These are phyloP conservation scores for Philypnodon macrostomus DNA, from an alignment of 2,797 vertebrate genomes.

Conservation along the genomic window DNA sequence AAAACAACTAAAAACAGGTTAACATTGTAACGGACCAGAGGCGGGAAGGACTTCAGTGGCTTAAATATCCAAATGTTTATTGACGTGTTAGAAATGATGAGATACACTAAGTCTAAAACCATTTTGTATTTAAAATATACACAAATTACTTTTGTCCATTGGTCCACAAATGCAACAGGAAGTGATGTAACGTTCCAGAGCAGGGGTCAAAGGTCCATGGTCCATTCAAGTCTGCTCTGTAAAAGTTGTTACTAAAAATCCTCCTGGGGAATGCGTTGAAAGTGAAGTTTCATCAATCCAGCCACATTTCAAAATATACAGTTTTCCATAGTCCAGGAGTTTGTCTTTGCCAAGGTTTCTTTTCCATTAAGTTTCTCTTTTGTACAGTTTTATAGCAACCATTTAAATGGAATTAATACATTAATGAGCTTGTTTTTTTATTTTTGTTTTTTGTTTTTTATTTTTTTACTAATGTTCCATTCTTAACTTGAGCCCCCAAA, in stretches of 20 bases:
- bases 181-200: constrained; percentile 37
- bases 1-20: constrained; percentile 74
- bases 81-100: constrained; percentile 76
- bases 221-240: constrained; percentile 49
- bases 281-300: constrained; percentile 25
- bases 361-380: constrained; percentile 46
- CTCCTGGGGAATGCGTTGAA: constrained; percentile 25
- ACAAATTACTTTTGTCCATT: constrained; percentile 59
- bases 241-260: constrained; percentile 28
- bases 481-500: constrained; percentile 48
- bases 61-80: constrained; percentile 80
- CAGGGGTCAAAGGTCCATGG: constrained; percentile 35
- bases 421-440: too few relatives aligned
- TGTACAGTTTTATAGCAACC: constrained; percentile 47
- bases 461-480: constrained; percentile 64
- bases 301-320: constrained; percentile 54
- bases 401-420: constrained; percentile 52
- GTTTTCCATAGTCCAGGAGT: constrained; percentile 48
- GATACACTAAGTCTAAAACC: constrained; percentile 76
- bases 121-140: constrained; percentile 75
- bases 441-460: too few relatives aligned
- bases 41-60: constrained; percentile 55
- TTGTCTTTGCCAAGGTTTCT: too few relatives aligned
- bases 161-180: constrained; percentile 55
- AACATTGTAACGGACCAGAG: constrained; percentile 56